Base-by-base conservation (phyloP, 1,140 invertebrate genomes). In the Oncopodura yosiiana region DNA sequence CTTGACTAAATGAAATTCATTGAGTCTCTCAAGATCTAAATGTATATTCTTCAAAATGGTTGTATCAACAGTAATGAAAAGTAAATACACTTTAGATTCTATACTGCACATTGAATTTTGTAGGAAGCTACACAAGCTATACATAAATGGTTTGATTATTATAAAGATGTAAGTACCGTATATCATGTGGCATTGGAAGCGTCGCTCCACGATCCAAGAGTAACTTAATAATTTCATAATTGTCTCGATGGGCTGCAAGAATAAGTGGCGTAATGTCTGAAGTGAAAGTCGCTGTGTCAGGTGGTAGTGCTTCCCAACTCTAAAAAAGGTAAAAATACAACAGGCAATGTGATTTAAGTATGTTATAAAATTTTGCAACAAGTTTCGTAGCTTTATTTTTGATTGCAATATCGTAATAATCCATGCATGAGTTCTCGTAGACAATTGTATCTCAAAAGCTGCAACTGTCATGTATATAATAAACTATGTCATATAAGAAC, bases 171-270 rank as follows among this genome's bases (percentile, higher is more conserved):
- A 3, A 42, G 68, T 68, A 86, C 84, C 85, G 83, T 63, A 89
- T 85, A 72, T 92, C 86, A 72, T 92, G 88, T 57, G 88, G 88
- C 69, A 86, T 81, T 0, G 88, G 88, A 46, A 92, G 70, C 0
- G 86, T 83, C 3, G 88, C 87, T 23, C 89, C 88, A 54, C 87
- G 75, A 71, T 92, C 87, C 54, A 94, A 71, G 3, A 94, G 75
- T 29, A 94, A 81, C 71, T 92, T 92, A 1, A 93, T 73, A 60
- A 94, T 92, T 74, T 94, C 88, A 67, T 92, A 93, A 72, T 92
- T 89, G 70, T 93, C 90, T 69, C 83, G 83, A 69, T 94, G 89
- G 26, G 88, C 86, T 26, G 89, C 88, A 23, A 92, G 73, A 64
- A 91, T 87, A 11, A 93, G 70, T 2, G 88, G 89, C 4, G 87